Evolutionary conservation across 2,888 invertebrate genomes (phyloP), one percentile per base, ranked within the genome.

Genomic region (Thysanoteuthis rhombus): DNA sequence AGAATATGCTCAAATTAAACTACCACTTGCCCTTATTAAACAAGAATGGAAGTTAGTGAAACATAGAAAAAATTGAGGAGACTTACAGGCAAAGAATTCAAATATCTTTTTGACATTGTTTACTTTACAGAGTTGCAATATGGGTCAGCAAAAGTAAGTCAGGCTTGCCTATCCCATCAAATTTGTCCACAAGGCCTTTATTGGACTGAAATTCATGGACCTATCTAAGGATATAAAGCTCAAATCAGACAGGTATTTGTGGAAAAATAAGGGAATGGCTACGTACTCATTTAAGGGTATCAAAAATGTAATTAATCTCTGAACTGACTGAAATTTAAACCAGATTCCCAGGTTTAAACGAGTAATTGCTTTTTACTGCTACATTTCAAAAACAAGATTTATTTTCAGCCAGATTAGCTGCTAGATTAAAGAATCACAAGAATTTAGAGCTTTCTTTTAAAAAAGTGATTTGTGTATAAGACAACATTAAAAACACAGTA

Each of bases 141-240:
- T 75, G 75, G 75, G 75, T 75, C 75, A n/a, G 16, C 75, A 75
- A 75, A 75, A n/a, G 75, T n/a, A 75, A 75, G n/a, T 75, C n/a
- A 75, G 75, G n/a, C n/a, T 10, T 75, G 75, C 75, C 75, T 12
- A 75, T 75, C 75, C 75, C 2, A n/a, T 75, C n/a, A 75, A n/a
- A 75, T 75, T 75, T 75, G n/a, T n/a, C n/a, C 28, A 58, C 58
- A 75, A 75, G 75, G n/a, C 75, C 16, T 12, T 28, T 58, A 58
- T 6, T 75, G n/a, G 75, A 75, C n/a, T 75, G n/a, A n/a, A 75
- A n/a, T 75, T 75, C 16, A 32, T 75, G 19, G 75, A n/a, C n/a
- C n/a, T 75, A 75, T 75, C 75, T 75, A n/a, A n/a, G 75, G 75
- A 75, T n/a, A 75, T n/a, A n/a, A 75, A n/a, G n/a, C n/a, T 75